A percentile compares a stretch with the other conserved stretches of the same genome.
These are phyloP conservation scores for Galaxias olidus DNA, from an alignment of 2,797 vertebrate genomes.

Conservation along the genomic window DNA sequence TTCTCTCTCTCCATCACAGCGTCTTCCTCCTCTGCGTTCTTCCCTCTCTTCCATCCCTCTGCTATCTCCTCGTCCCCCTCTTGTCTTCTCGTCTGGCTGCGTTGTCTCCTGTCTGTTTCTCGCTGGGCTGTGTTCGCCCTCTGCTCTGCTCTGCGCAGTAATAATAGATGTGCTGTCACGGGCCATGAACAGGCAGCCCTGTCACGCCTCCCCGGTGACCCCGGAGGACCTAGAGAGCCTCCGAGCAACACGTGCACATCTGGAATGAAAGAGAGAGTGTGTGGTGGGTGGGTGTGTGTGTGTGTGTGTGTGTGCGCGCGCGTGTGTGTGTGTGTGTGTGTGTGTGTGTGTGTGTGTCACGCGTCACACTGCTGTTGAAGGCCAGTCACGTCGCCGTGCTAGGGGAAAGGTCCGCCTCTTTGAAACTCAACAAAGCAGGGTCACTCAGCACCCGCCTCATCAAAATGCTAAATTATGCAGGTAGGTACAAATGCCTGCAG, in stretches of 20 bases:
- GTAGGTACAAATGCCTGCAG: slow-evolving; percentile 14
- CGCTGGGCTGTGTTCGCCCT: slow-evolving; percentile 4
- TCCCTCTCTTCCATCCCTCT: slow-evolving; percentile 18
- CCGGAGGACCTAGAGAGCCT: background rate
- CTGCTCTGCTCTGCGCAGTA: slow-evolving; percentile 18
- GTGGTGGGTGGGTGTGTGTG: background rate
- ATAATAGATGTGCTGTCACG: slow-evolving; percentile 52
- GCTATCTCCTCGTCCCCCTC: too few relatives aligned
- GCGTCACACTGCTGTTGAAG: slow-evolving; percentile 15
- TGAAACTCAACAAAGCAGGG: slow-evolving; percentile 36
- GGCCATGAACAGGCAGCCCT: slow-evolving; percentile 28
- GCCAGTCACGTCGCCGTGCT: slow-evolving; percentile 24
- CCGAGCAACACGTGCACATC: slow-evolving; percentile 8
- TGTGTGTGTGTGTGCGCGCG: background rate
- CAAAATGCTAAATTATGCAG: slow-evolving; percentile 57
- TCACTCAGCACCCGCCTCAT: slow-evolving; percentile 27
- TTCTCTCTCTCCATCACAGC: slow-evolving; percentile 23
- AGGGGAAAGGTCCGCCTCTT: slow-evolving; percentile 11
- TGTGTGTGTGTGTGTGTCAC: background rate
- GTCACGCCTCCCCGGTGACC: background rate
- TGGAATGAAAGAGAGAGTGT: slow-evolving; percentile 4
- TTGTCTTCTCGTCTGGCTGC: too few relatives aligned
- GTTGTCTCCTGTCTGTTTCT: too few relatives aligned
- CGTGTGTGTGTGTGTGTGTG: background rate
- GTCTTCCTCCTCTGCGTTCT: slow-evolving; percentile 31